A percentile compares a stretch with the other conserved stretches of the same genome.
These are phyloP conservation scores for Melipona beecheii DNA, from an alignment of 2,888 invertebrate genomes.

Conservation along the genomic window DNA sequence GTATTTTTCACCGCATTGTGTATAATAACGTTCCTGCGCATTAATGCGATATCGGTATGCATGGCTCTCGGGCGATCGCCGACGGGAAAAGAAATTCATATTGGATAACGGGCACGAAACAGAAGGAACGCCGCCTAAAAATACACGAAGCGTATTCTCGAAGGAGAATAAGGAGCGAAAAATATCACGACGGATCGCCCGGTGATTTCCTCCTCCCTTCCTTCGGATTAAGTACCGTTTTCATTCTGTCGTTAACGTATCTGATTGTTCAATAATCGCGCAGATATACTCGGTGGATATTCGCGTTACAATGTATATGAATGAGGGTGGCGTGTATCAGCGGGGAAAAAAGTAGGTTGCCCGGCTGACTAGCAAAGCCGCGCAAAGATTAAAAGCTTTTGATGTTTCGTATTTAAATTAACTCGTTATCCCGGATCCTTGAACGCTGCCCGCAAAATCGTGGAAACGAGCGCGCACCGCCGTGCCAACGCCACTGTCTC, in stretches of 20 bases:
- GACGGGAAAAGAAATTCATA: slow-evolving; percentile 26
- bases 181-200: slow-evolving; percentile 29
- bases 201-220: slow-evolving; percentile 24
- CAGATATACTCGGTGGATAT: slow-evolving; percentile 65
- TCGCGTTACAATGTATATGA: slow-evolving; percentile 68
- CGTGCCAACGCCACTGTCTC: slow-evolving; percentile 19
- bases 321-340: slow-evolving; percentile 71
- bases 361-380: slow-evolving; percentile 58
- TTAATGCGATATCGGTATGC: slow-evolving; percentile 24
- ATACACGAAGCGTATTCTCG: not conserved
- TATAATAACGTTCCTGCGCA: not conserved
- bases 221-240: slow-evolving; percentile 44
- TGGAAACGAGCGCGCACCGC: not conserved
- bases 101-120: slow-evolving; percentile 40
- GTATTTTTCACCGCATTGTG: not conserved
- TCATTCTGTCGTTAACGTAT: slow-evolving; percentile 66
- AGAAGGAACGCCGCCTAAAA: not conserved
- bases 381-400: slow-evolving; percentile 71
- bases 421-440: slow-evolving; percentile 71
- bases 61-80: slow-evolving; percentile 17
- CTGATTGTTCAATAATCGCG: slow-evolving; percentile 70
- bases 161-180: slow-evolving; percentile 7
- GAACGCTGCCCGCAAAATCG: slow-evolving; percentile 57
- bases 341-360: slow-evolving; percentile 67
- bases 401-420: slow-evolving; percentile 74